Base-by-base conservation (phyloP, 2,797 vertebrate species). In the Rhinichthys osculus region DNA sequence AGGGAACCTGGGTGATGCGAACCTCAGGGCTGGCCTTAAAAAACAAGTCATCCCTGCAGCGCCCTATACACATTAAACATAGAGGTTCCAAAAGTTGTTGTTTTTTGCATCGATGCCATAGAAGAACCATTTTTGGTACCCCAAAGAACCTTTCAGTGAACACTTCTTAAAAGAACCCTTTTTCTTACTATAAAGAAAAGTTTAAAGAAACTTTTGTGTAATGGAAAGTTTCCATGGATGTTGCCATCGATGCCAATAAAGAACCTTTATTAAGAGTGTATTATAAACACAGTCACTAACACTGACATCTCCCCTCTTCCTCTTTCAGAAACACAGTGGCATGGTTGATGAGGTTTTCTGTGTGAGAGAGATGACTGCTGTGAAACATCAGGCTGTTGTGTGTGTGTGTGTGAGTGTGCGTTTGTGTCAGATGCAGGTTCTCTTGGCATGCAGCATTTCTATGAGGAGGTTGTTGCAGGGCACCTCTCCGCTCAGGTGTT, bases 371-470 rank as follows among this genome's bases (percentile, higher is more conserved):
- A 80, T 50, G 69, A 81, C 57, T 40, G 71, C 72, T 81, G 27
- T 40, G 62, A 50, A 74, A 74, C 83, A 71, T 71, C 77, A 1
- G 40, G 67, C 38, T 71, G 52, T 38, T 57, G 69, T 42, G 30
- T 30, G 69, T 42, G 69, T 42, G 33, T 42, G 33, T 59, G 72
- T 10, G 52, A 17, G 21, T 78, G 72, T 33, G 71, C 6, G 64
- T 8, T 66, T 30, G 59, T 42, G 73, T 92, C 91, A 92, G 59
- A 86, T 8, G 40, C 93, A 96, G 91, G 94, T 94, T 93, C 93
- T 92, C 91, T 97, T 99, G 91, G 97, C 96, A 0, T 98, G 96
- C 47, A 99, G 96, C 98, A 99, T 98, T 93, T 99, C 98, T 0
- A 96, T 95, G 89, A 99, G 96, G 88, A 99, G 95, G 94, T 95